Evolutionary conservation across 2,113 vertebrate genomes (phyloP), one percentile per base, ranked within the genome.

Genomic region (Montifringilla adamsi): DNA sequence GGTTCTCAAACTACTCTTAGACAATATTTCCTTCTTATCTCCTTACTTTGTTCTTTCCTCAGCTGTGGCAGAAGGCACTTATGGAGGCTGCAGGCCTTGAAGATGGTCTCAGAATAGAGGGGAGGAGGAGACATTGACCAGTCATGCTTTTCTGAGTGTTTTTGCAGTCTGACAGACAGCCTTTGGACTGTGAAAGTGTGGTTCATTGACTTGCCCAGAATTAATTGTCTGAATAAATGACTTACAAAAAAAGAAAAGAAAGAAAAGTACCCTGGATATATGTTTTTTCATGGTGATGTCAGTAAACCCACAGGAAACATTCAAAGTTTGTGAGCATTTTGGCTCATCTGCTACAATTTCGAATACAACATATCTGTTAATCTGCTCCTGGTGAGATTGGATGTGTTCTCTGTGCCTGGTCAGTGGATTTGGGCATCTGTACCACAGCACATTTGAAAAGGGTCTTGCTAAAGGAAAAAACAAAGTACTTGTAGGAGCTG

Each of bases 11-110:
- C 55, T 66, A 28, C 20, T 87, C 39, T 83, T 67, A 77, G 58
- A 66, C 64, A 70, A 37, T 3, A 26, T 86, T 94, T 95, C 68
- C 58, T 79, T 80, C 82, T 93, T 90, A 88, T 81, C 64, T 84
- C 41, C 33, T 84, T 83, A 28, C 63, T 94, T 94, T 75, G 76
- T 80, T 93, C 75, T 88, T 97, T 58, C 88, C 78, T 94, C 41
- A 59, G 10, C 68, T 75, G 55, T 52, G 56, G 19, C 27, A 49
- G 73, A 87, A 95, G 87, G 35, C 73, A 56, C 50, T 80, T 88
- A 22, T 37, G 41, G 50, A 77, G 78, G 27, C 50, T 91, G 28
- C 6, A 12, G 33, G 21, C 84, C 78, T 91, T 86, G 87, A 90
- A 90, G 43, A 31, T 89, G 70, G 44, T 21, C 70, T 75, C 39